Conservation (phyloP, 2,113 vertebrate genomes). For the Agapornis roseicollis region DNA sequence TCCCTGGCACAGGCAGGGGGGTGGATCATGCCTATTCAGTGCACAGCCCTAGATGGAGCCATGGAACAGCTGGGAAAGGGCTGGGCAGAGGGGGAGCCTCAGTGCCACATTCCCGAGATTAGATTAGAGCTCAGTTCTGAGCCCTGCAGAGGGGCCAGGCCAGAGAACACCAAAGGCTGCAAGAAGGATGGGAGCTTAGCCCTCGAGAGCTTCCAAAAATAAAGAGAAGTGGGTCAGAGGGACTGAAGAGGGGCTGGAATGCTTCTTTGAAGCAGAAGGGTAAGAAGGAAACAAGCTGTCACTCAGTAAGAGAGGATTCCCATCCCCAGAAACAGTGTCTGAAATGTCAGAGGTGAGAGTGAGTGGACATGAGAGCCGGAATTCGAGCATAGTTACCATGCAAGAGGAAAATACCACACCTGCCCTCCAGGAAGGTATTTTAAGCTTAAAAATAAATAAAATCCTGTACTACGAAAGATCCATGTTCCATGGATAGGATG, state of each 20-base stretch:
- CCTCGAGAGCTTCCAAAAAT: constrained; percentile 70
- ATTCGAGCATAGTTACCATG: constrained; percentile 26
- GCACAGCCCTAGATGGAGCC: constrained; percentile 63
- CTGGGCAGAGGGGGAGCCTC: background rate
- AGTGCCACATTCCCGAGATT: constrained; percentile 69
- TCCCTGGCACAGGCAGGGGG: background rate
- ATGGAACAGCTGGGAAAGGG: constrained; percentile 54
- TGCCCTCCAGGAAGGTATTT: constrained; percentile 25
- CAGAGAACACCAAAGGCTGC: constrained; percentile 13
- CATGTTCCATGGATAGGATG: background rate
- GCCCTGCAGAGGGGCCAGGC: background rate
- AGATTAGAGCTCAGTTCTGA: constrained; percentile 62
- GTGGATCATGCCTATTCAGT: background rate
- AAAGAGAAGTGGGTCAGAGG: constrained; percentile 44
- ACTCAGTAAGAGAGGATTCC: constrained; percentile 58
- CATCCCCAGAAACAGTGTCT: background rate
- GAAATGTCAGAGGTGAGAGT: constrained; percentile 66
- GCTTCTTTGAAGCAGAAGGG: background rate
- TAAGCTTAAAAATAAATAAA: constrained; percentile 39
- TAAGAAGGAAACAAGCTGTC: constrained; percentile 62
- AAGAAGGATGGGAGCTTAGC: background rate
- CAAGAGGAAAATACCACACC: background rate
- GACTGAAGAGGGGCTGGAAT: background rate
- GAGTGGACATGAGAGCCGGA: constrained; percentile 10
- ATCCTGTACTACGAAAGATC: background rate